phyloP scores from a whole-genome alignment of 2,888 invertebrate species.

The Tenthredo notha region DNA sequence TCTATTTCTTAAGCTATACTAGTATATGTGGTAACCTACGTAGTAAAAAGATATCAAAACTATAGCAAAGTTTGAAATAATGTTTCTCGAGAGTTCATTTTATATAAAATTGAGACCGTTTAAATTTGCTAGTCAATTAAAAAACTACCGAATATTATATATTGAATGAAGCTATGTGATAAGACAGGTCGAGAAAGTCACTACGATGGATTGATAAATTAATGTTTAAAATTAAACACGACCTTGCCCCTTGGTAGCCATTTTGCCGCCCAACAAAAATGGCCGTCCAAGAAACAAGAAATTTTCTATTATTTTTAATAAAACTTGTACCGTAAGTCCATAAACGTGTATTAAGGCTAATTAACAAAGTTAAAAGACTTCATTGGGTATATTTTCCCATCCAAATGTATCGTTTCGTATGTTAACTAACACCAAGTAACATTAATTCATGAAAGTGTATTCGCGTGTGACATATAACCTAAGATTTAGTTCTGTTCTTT shows the following conservation, averaged over 20 bases:
- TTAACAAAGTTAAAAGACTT: conserved; percentile 53
- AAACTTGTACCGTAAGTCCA: conserved; percentile 58
- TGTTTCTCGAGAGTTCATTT: not conserved
- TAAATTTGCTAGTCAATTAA: not conserved
- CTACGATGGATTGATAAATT: conserved; percentile 29
- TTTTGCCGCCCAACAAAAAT: conserved; percentile 68
- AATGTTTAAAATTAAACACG: conserved; percentile 55
- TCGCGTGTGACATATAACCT: conserved; percentile 70
- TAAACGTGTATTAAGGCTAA: conserved; percentile 58
- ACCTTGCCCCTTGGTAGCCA: conserved; percentile 65
- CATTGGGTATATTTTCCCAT: conserved; percentile 4
- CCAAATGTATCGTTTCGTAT: conserved; percentile 44
- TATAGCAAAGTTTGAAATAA: conserved; percentile 27
- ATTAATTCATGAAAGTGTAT: conserved; percentile 32
- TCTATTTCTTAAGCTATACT: not conserved
- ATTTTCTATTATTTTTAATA: conserved; percentile 67
- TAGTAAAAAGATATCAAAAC: not conserved
- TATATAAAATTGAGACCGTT: not conserved
- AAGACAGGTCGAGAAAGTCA: conserved; percentile 1
- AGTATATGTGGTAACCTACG: not conserved
- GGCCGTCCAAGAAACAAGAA: conserved; percentile 69
- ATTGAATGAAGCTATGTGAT: not conserved
- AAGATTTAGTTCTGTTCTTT: conserved; percentile 55
- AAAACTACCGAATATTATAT: not conserved
- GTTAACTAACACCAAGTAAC: not conserved